Percentiles rank a stretch among this genome's conserved stretches.
These are phyloP conservation scores for Athripsodes cinereus DNA, from an alignment of 2,888 invertebrate genomes.

Conservation along the genomic window DNA sequence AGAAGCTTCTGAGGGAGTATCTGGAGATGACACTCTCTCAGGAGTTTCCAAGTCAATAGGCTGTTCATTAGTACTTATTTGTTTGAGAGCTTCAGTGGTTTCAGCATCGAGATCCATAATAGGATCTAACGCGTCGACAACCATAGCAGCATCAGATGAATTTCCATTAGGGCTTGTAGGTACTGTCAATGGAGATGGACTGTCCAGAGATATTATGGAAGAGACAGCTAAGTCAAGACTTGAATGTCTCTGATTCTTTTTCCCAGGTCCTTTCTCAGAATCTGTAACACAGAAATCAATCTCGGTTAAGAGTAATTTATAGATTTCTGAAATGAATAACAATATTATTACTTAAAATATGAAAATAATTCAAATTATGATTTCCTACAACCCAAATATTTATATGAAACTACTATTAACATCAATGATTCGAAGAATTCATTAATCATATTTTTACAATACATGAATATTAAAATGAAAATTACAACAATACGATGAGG, in stretches of 20 bases:
- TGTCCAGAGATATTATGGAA: conserved; percentile 56
- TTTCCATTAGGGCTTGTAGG: conserved; percentile 27
- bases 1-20: not conserved
- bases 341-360: too few species aligned
- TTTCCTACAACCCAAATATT: too few species aligned
- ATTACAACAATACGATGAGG: too few species aligned
- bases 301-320: too few species aligned
- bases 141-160: conserved; percentile 4
- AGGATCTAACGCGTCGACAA: conserved; percentile 9
- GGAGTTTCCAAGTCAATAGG: conserved; percentile 10
- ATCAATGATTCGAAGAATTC: too few species aligned
- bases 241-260: conserved; percentile 40
- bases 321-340: too few species aligned
- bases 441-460: too few species aligned
- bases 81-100: conserved; percentile 13
- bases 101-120: conserved; percentile 11
- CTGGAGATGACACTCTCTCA: conserved; percentile 1
- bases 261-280: not conserved
- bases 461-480: too few species aligned
- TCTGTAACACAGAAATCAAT: not conserved
- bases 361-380: too few species aligned
- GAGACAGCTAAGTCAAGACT: conserved; percentile 40
- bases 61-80: conserved; percentile 8
- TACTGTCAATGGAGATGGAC: conserved; percentile 53
- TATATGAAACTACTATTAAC: too few species aligned